Conservation (phyloP, 2,888 invertebrate genomes). For the Anoplius nigerrimus region DNA sequence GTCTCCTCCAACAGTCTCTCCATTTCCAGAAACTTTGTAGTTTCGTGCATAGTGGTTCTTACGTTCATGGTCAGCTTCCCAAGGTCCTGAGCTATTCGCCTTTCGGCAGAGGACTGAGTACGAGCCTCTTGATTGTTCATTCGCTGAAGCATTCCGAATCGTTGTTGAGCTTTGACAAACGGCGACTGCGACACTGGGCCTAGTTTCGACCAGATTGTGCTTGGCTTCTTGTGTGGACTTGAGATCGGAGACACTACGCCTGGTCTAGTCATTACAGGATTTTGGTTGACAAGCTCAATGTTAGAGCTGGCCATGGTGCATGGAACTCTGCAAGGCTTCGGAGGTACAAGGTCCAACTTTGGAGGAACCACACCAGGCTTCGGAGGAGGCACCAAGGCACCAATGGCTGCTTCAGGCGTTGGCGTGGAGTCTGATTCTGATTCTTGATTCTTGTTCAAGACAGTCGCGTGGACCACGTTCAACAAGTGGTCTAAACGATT, state of each 20-base stretch:
- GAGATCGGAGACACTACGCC: slow-evolving; percentile 66
- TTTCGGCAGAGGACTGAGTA: slow-evolving; percentile 70
- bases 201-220: slow-evolving; percentile 69
- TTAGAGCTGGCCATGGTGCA: slow-evolving; percentile 63
- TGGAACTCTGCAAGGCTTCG: slow-evolving; percentile 71
- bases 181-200: slow-evolving; percentile 73
- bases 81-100: slow-evolving; percentile 66
- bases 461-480: slow-evolving; percentile 68
- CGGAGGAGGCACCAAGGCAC: slow-evolving; percentile 66
- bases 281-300: slow-evolving; percentile 64
- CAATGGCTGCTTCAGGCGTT: slow-evolving; percentile 56
- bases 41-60: slow-evolving; percentile 59
- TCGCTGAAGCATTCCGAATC: slow-evolving; percentile 60
- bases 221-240: slow-evolving; percentile 60
- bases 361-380: slow-evolving; percentile 69
- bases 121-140: slow-evolving; percentile 48
- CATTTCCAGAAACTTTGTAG: slow-evolving; percentile 61
- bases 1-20: slow-evolving; percentile 64
- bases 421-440: slow-evolving; percentile 45
- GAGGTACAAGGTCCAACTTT: slow-evolving; percentile 70
- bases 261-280: slow-evolving; percentile 63
- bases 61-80: slow-evolving; percentile 47
- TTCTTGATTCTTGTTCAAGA: slow-evolving; percentile 65
- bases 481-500: slow-evolving; percentile 69
- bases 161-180: slow-evolving; percentile 70